Conservation (phyloP, 2,113 vertebrate genomes). For the Sylvia atricapilla region DNA sequence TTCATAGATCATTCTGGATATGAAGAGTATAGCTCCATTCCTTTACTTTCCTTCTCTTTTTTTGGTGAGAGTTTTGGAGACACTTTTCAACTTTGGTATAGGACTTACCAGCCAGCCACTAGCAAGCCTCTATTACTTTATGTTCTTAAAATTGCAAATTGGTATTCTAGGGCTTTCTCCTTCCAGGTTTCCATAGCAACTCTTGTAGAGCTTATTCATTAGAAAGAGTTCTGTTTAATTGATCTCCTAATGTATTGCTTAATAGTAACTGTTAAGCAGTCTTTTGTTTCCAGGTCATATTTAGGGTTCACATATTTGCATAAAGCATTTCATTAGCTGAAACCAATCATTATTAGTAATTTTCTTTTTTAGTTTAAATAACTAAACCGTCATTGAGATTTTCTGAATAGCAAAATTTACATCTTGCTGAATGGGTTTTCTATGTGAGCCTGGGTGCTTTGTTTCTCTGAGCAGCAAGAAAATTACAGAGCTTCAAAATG, state of each 20-base stretch:
- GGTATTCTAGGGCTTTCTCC: constrained; percentile 49
- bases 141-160: constrained; percentile 64
- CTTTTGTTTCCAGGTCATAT: constrained; percentile 99
- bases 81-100: not conserved
- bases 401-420: constrained; percentile 95
- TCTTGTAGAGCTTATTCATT: constrained; percentile 76
- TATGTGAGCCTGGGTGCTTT: constrained; percentile 77
- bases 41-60: not conserved
- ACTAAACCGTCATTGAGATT: constrained; percentile 87
- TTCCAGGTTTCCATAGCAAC: constrained; percentile 57
- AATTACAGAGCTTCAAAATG: constrained; percentile 83
- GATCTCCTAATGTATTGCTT: constrained; percentile 99
- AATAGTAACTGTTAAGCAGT: constrained; percentile 93
- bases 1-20: not conserved
- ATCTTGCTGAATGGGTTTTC: constrained; percentile 89
- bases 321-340: constrained; percentile 96
- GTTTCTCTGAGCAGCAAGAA: constrained; percentile 79
- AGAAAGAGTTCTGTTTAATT: constrained; percentile 97
- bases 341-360: constrained; percentile 98
- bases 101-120: not conserved
- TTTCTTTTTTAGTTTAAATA: constrained; percentile 92
- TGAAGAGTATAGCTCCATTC: not conserved
- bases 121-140: constrained; percentile 4
- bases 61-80: not conserved
- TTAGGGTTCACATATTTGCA: constrained; percentile 94